Evolutionary conservation across 1,140 invertebrate species (phyloP), one percentile per base, ranked within the genome.

Genomic region (Acromyrmex charruanus): DNA sequence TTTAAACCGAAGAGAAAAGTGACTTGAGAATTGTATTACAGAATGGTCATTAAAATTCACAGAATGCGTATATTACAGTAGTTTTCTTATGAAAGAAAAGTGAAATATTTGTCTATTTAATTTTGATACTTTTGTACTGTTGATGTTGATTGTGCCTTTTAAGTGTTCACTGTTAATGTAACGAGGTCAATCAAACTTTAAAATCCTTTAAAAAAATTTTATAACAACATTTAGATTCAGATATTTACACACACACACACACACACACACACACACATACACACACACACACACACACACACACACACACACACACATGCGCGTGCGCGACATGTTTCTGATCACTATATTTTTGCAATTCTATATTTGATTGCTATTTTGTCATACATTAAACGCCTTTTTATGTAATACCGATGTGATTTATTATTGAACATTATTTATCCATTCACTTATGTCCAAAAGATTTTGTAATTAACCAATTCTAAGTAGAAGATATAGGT

Each of bases 111-210:
- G 75, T 82, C 69, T 79, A 87, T 77, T 90, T 91, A 58, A 86
- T 94, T 94, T 94, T 93, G 88, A 93, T 94, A 94, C 92, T 94
- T 94, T 94, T 94, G 90, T 94, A 94, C 93, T 88, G 87, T 93
- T 92, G 86, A 91, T 82, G 92, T 88, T 93, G 89, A 91, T 94
- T 93, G 93, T 93, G 93, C 93, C 93, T 94, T 94, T 92, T 92
- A 86, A 93, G 87, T 89, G 79, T 91, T 93, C 90, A 79, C 12
- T 87, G 72, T 84, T 89, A 61, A 89, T 58, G 39, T 58, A 89
- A 65, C 51, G 66, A 90, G 44, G 21, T 90, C 77, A 79, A 79
- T 84, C 58, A 77, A 72, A 79, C 51, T 77, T 87, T 75, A 87
- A 81, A 65, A 84, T 87, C 84, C 14, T 89, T 90, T 79, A 58